These are phyloP conservation scores for Tenthredo amoena DNA, from an alignment of 2,888 invertebrate species.

Conservation along the genomic window DNA sequence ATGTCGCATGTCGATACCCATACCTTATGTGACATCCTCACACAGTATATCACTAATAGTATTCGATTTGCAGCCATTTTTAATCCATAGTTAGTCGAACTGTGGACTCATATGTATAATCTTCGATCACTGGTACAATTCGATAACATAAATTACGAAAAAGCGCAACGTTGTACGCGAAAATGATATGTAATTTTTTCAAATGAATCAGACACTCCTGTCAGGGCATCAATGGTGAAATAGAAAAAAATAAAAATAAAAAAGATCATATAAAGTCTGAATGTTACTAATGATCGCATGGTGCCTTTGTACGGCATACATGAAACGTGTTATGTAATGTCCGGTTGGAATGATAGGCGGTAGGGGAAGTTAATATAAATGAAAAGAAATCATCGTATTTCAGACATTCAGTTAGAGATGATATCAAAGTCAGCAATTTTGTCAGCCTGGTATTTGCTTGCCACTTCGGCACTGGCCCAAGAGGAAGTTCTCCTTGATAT, in stretches of 20 bases:
- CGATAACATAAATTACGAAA: background rate
- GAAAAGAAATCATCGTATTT: background rate
- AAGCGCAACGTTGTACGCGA: background rate
- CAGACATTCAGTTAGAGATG: constrained; percentile 14
- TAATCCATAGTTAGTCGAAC: background rate
- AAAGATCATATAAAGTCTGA: background rate
- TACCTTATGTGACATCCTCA: background rate
- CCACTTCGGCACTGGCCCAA: constrained; percentile 56
- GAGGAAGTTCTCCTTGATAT: constrained; percentile 69
- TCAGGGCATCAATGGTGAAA: background rate
- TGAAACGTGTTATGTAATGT: constrained; percentile 19
- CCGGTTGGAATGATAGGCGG: constrained; percentile 12
- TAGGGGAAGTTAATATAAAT: background rate
- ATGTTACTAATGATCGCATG: constrained; percentile 12
- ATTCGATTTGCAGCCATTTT: background rate
- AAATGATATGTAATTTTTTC: background rate
- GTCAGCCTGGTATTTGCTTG: constrained; percentile 22
- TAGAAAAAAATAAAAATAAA: background rate
- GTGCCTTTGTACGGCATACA: background rate
- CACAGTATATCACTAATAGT: background rate
- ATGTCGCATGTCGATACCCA: background rate
- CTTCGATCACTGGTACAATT: background rate
- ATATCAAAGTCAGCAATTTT: constrained; percentile 8
- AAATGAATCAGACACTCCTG: background rate
- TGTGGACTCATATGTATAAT: background rate